Conservation (phyloP, 2,797 vertebrate genomes). For the Caiman crocodilus region DNA sequence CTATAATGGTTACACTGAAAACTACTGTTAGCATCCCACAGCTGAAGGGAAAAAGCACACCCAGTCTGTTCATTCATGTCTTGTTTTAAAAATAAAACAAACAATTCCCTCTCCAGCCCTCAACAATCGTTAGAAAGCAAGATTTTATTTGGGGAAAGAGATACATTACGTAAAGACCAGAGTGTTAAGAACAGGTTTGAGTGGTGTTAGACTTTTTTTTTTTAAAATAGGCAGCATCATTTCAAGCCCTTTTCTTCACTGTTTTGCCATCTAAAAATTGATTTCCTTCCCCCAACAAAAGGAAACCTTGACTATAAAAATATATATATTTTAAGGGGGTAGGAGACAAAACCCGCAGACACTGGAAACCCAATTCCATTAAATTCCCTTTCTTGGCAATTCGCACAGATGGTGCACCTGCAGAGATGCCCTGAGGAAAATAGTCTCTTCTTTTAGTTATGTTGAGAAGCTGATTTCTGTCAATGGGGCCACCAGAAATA, state of each 20-base stretch:
- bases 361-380: not conserved
- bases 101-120: not conserved
- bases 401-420: not conserved
- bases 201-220: not conserved
- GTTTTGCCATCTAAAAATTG: rapidly evolving
- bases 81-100: not conserved
- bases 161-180: not conserved
- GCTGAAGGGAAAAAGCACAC: not conserved
- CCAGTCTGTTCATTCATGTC: not conserved
- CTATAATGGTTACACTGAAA: not conserved
- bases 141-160: rapidly evolving
- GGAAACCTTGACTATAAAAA: too few species aligned
- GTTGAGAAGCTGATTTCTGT: not conserved
- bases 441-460: not conserved
- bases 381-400: not conserved
- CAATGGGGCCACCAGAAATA: not conserved
- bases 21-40: not conserved
- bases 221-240: not conserved
- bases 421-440: not conserved
- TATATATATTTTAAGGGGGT: too few species aligned
- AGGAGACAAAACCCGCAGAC: not conserved
- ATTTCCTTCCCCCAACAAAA: not conserved
- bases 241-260: not conserved
- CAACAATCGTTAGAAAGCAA: not conserved
- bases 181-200: not conserved